Conservation (phyloP, 2,888 invertebrate species). For the Chaetogeoica ovagalla region DNA sequence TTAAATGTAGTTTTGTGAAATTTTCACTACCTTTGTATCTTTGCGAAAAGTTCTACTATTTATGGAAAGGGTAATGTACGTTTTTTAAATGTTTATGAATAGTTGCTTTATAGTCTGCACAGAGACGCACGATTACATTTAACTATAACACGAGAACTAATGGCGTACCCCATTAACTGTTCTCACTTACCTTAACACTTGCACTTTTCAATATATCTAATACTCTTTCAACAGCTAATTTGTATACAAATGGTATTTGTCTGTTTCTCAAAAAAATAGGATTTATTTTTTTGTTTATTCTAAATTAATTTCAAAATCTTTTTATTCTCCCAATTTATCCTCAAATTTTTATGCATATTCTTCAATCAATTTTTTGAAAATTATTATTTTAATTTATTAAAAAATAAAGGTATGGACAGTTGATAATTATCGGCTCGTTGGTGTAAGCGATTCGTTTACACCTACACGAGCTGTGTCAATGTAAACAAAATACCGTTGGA, state of each 20-base stretch:
- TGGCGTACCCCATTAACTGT: not conserved
- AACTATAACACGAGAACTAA: not conserved
- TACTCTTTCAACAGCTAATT: not conserved
- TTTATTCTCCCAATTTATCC: conserved; percentile 2
- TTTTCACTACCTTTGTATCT: not conserved
- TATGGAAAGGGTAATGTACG: conserved; percentile 44
- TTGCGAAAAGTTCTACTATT: conserved; percentile 27
- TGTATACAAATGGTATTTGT: not conserved
- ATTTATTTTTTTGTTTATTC: not conserved
- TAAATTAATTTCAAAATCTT: conserved; percentile 8
- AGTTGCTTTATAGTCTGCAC: not conserved
- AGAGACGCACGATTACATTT: not conserved
- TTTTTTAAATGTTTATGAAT: conserved; percentile 30
- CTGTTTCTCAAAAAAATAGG: not conserved
- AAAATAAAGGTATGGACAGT: not conserved
- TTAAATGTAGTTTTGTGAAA: conserved; percentile 39
- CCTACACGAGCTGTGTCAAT: too few species aligned
- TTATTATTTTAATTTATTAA: not conserved
- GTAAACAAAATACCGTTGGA: too few species aligned
- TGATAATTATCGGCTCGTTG: too few species aligned
- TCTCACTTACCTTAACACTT: not conserved
- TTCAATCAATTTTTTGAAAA: not conserved
- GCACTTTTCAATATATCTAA: not conserved
- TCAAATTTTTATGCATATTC: not conserved
- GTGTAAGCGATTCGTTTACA: too few species aligned